Base-by-base conservation (phyloP, 2,888 invertebrate species). In the Pseudoips prasinana region DNA sequence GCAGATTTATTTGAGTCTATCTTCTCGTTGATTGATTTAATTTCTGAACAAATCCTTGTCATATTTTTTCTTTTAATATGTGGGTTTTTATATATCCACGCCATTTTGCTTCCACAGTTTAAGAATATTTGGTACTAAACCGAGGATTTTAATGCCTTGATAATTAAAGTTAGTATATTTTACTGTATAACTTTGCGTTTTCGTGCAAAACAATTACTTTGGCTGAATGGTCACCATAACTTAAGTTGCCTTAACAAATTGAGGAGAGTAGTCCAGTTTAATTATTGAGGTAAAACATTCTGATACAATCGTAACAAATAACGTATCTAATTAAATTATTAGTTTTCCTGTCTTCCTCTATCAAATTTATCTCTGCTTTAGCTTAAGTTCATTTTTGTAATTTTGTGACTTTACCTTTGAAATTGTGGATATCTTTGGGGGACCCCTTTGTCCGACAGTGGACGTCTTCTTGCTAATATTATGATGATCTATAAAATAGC, bases 201-300 rank as follows among this genome's bases (percentile, higher is more conserved):
- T 68, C 58, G 62, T 59, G 53, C 57, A 66, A 64, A 74, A 73
- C 76, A 82, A 82, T 81, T 81, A 80, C 69, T 78, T 77, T 73
- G 38, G 39, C 43, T 42, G 49, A 58, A 72, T 57, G 54, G 39
- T 29, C 47, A 66, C 49, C 46, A 73, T 78, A 75, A 74, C 46
- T 75, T 64, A 40, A 54, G 36, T 42, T 31, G 41, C 10, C 40
- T 28, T 36, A 35, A 42, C 50, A 47, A 55, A 55, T 48, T 49
- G 52, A 44, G 7, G 26, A 33, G 39, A 48, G 37, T 54, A 44
- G 56, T 59, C 58, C 64, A 58, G 54, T 63, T 66, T 65, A 69
- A 66, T 68, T 70, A 64, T 58, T 49, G 39, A 50, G 56, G 42
- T 30, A 48, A 47, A 32, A 44, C 50, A 41, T 31, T 39, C 29